Base-by-base conservation (phyloP, 2,888 invertebrate genomes). In the Cheilosia soror region DNA sequence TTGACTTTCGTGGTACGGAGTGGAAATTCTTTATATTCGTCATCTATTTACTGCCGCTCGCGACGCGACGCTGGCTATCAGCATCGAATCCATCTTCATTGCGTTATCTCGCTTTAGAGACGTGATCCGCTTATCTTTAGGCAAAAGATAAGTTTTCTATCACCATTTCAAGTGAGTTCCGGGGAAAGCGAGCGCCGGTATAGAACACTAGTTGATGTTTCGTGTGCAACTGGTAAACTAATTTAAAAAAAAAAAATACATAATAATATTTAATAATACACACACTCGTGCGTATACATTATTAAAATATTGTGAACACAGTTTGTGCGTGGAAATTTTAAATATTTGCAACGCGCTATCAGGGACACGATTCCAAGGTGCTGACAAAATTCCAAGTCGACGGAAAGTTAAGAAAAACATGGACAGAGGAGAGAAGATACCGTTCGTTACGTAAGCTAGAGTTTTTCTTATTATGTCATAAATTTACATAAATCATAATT, bases 161-260 rank as follows among this genome's bases (percentile, higher is more conserved):
- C 7, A 37, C 37, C 1, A 20, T 68, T 42, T 42, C 27, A 29
- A 27, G 68, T 53, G 37, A 20, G 47, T 71, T 29, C 40, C 63
- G 68, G 66, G 71, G 29, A 57, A 29, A 66, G 72, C 53, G 65
- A 20, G 58, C 71, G 72, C 25, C 51, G 58, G 72, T 72, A 20
- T 20, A 66, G 15, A 58, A 11, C 11, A 55, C 55, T 53, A 79
- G 72, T 79, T 53, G 65, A 44, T 60, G 79, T 79, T 79, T 44
- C 79, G 79, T 79, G 79, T 79, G 79, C 79, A 72, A 66, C 72
- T 31, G 31, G 49, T 25, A 78, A 71, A 60, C 60, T n/a, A 44
- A 68, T 66, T 66, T n/a, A n/a, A n/a, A 27, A 40, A 31, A 60
- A 25, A 37, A 33, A 51, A 25, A 66, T 25, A n/a, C n/a, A n/a